These are phyloP conservation scores for Vollenhovia emeryi DNA, from an alignment of 1,140 invertebrate genomes.

Conservation along the genomic window DNA sequence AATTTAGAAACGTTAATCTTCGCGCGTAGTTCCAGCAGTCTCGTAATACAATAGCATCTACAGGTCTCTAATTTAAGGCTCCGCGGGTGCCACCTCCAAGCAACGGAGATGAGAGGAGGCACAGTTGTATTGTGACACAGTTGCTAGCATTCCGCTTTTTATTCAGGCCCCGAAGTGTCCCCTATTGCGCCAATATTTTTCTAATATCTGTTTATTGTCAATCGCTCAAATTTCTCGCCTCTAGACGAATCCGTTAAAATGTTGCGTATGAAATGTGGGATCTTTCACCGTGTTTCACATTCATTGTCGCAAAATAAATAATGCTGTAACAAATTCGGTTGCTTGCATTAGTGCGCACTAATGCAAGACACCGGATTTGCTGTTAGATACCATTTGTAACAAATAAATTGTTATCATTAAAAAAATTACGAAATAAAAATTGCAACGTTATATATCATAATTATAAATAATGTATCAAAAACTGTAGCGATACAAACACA, in stretches of 20 bases:
- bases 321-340: no score
- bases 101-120: slow-evolving; percentile 23
- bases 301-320: not conserved
- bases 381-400: not conserved
- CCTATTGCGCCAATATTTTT: slow-evolving; percentile 29
- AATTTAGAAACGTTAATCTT: slow-evolving; percentile 47
- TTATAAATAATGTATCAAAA: not conserved
- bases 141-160: slow-evolving; percentile 14
- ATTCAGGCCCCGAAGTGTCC: slow-evolving; percentile 46
- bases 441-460: not conserved
- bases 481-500: not conserved
- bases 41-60: slow-evolving; percentile 48
- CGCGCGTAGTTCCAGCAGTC: slow-evolving; percentile 29
- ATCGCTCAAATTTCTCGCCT: slow-evolving; percentile 37
- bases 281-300: slow-evolving; percentile 14
- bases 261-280: slow-evolving; percentile 44
- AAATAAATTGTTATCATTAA: not conserved
- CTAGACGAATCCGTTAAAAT: slow-evolving; percentile 13
- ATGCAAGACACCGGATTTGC: no score
- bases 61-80: slow-evolving; percentile 52
- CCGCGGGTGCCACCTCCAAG: not conserved
- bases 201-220: slow-evolving; percentile 41
- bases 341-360: no score
- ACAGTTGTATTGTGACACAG: slow-evolving; percentile 24
- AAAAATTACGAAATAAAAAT: not conserved